A percentile compares a stretch with the other conserved stretches of the same genome.
These are phyloP conservation scores for Mesorhabditis belari DNA, from an alignment of 2,888 invertebrate genomes.

Conservation along the genomic window DNA sequence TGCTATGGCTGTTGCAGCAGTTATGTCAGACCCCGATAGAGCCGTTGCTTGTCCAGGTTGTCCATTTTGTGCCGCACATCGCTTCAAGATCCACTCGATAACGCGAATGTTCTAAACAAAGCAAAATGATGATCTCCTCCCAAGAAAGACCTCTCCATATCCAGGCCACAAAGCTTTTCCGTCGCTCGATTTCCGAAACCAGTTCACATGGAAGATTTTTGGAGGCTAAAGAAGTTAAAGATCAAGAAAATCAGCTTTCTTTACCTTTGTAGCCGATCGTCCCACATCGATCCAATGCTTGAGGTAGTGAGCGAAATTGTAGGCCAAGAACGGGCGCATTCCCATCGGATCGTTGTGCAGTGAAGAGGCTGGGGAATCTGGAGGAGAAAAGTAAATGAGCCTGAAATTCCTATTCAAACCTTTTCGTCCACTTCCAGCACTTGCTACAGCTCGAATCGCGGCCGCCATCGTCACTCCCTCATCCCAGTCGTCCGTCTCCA, in stretches of 20 bases:
- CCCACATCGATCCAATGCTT: slow-evolving; percentile 85
- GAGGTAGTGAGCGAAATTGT: slow-evolving; percentile 91
- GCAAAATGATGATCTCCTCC: neutral
- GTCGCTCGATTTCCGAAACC: slow-evolving; percentile 80
- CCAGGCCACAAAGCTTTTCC: slow-evolving; percentile 91
- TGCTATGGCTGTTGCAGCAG: too few species aligned
- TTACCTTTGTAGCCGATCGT: slow-evolving; percentile 57
- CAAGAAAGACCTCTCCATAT: slow-evolving; percentile 72
- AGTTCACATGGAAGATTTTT: slow-evolving; percentile 85
- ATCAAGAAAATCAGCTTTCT: neutral
- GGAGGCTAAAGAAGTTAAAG: slow-evolving; percentile 10
- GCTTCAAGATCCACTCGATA: slow-evolving; percentile 70
- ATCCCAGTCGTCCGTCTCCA: slow-evolving; percentile 48
- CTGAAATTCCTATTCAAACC: neutral
- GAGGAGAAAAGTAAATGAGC: neutral
- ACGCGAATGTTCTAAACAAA: slow-evolving; percentile 71
- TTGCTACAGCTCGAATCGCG: slow-evolving; percentile 76
- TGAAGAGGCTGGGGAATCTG: neutral
- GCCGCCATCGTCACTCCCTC: slow-evolving; percentile 72
- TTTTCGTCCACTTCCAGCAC: slow-evolving; percentile 4
- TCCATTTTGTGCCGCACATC: slow-evolving; percentile 1
- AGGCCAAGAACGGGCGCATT: slow-evolving; percentile 97
- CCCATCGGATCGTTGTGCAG: slow-evolving; percentile 83
- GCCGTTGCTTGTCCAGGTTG: neutral
- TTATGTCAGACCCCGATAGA: too few species aligned